Percentiles rank a stretch among this genome's conserved stretches.
Evolutionary conservation across 2,888 invertebrate genomes (phyloP).

Genomic region (Microctonus hyperodae): DNA sequence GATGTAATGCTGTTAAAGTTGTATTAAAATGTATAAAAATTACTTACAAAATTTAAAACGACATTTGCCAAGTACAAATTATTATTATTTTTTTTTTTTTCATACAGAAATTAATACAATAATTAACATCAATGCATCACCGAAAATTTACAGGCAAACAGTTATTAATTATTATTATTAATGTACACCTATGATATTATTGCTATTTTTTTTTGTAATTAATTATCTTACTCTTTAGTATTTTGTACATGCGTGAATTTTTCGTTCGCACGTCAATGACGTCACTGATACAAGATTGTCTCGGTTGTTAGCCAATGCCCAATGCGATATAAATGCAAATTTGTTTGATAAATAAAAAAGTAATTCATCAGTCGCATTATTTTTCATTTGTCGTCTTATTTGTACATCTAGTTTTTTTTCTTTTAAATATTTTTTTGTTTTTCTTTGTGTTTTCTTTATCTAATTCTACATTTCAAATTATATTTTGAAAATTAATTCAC

Average conservation of each 20-base stretch:
- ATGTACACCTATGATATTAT: conserved; percentile 55
- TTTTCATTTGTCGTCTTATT: no score
- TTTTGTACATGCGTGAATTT: conserved; percentile 53
- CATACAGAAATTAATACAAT: background rate
- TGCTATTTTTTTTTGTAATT: conserved; percentile 54
- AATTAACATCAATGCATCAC: conserved; percentile 40
- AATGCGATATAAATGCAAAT: conserved; percentile 26
- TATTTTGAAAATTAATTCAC: background rate
- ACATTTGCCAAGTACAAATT: background rate
- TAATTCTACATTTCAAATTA: background rate
- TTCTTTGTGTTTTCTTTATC: background rate
- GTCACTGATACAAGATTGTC: conserved; percentile 45
- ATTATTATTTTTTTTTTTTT: background rate
- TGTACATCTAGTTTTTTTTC: background rate
- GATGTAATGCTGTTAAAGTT: conserved; percentile 36
- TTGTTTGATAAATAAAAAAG: background rate
- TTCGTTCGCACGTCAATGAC: conserved; percentile 36
- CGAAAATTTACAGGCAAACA: conserved; percentile 41
- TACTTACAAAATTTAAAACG: background rate
- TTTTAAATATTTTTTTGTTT: background rate
- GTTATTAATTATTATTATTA: conserved; percentile 37
- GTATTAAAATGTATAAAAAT: conserved; percentile 29
- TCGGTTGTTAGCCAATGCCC: conserved; percentile 32
- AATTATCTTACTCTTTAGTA: conserved; percentile 49
- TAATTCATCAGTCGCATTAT: background rate